These are phyloP conservation scores for Oreotragus oreotragus DNA, from an alignment of 2,113 vertebrate genomes.

Conservation along the genomic window DNA sequence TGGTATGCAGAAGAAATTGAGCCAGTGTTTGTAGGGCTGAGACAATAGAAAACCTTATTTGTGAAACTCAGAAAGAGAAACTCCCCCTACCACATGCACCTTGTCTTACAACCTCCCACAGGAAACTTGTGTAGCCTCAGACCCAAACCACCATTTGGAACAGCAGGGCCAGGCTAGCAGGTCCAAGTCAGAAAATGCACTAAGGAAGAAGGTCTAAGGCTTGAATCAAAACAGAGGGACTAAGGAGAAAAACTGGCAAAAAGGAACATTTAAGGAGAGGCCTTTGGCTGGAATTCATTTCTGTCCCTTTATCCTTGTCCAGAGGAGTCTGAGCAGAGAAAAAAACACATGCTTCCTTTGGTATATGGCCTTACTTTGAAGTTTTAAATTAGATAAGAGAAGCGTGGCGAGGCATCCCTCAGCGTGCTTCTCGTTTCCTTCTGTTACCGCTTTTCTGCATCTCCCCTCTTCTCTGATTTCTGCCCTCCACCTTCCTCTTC, in stretches of 20 bases:
- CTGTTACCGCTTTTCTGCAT: background rate
- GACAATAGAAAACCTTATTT: background rate
- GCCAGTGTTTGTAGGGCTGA: background rate
- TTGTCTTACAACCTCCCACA: background rate
- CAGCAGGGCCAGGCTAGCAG: background rate
- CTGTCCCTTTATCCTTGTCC: background rate
- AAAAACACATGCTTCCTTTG: background rate
- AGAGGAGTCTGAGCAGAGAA: background rate
- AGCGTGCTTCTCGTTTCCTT: background rate
- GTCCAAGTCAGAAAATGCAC: background rate
- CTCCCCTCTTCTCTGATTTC: background rate
- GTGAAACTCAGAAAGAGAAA: background rate
- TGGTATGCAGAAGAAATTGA: background rate
- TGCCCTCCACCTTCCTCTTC: background rate
- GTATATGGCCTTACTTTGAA: constrained; percentile 56
- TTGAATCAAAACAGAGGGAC: background rate
- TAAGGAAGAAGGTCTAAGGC: background rate
- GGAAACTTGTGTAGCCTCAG: background rate
- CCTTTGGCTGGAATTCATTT: background rate
- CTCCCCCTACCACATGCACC: background rate
- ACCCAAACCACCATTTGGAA: background rate
- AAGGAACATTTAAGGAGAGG: background rate
- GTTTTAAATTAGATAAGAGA: constrained; percentile 64
- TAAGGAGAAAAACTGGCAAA: background rate
- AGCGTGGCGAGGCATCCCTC: constrained; percentile 1